phyloP scores from a whole-genome alignment of 2,888 invertebrate species.

The Ceratothoa steindachneri region DNA sequence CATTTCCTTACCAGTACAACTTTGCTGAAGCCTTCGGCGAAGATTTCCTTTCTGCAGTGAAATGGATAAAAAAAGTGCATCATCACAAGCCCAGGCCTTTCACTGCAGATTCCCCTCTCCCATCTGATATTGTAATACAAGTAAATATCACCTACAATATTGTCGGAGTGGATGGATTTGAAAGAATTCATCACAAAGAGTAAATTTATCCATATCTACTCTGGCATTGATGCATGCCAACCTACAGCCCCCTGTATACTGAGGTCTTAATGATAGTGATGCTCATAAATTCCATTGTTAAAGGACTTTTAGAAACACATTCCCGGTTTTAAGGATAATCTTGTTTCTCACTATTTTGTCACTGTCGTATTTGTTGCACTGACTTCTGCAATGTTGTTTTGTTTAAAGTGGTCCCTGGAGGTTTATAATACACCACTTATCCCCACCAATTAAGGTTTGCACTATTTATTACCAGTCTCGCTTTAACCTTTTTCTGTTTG shows the following conservation, averaged over 20 bases:
- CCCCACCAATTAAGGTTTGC: too few species aligned
- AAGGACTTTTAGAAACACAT: too few species aligned
- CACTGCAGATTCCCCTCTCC: slow-evolving; percentile 67
- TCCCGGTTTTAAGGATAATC: not conserved
- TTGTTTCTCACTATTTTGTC: not conserved
- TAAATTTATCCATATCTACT: not conserved
- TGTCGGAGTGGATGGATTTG: not conserved
- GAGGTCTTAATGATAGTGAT: too few species aligned
- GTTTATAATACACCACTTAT: too few species aligned
- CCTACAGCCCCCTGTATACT: too few species aligned
- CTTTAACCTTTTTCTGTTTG: too few species aligned
- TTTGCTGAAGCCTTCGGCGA: slow-evolving; percentile 84
- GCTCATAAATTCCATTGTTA: too few species aligned
- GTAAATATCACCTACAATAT: slow-evolving; percentile 56
- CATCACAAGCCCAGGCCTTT: slow-evolving; percentile 63
- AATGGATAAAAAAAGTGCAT: slow-evolving; percentile 72
- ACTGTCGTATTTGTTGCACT: too few species aligned
- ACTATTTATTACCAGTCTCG: too few species aligned
- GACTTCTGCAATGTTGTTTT: too few species aligned
- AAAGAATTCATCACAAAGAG: not conserved
- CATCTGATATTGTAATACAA: slow-evolving; percentile 83
- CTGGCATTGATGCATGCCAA: not conserved
- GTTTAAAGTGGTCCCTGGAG: too few species aligned
- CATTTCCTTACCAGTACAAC: slow-evolving; percentile 79
- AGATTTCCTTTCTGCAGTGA: slow-evolving; percentile 81